These are phyloP conservation scores for Sarcophaga caerulescens DNA, from an alignment of 2,888 invertebrate genomes.

Conservation along the genomic window DNA sequence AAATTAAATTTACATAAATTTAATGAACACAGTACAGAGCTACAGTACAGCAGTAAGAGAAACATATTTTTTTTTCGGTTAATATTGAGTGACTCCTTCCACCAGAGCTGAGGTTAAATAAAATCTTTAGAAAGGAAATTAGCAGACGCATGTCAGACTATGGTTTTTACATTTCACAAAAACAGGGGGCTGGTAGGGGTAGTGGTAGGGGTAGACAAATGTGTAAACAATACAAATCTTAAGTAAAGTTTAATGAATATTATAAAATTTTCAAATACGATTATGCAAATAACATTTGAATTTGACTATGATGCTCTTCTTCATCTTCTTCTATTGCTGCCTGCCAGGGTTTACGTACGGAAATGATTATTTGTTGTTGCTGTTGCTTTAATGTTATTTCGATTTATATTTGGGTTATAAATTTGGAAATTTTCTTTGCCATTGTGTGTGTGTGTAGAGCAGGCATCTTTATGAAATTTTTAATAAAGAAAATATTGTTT, in stretches of 20 bases:
- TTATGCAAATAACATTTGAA: conserved; percentile 60
- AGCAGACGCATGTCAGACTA: conserved; percentile 22
- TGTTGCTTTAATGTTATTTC: background rate
- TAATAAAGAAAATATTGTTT: background rate
- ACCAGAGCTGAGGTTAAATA: conserved; percentile 58
- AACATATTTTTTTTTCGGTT: conserved; percentile 46
- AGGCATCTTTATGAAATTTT: background rate
- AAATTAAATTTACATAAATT: conserved; percentile 67
- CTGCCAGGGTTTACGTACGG: no score
- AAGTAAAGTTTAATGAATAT: conserved; percentile 68
- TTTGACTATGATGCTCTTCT: background rate
- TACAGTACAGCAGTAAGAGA: background rate
- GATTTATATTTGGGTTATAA: background rate
- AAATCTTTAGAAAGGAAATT: conserved; percentile 66
- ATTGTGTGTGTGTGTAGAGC: background rate
- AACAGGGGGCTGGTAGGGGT: background rate
- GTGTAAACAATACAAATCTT: conserved; percentile 61
- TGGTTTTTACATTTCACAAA: background rate
- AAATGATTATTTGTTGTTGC: no score
- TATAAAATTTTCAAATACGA: conserved; percentile 67
- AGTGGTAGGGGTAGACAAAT: background rate
- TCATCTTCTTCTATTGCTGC: background rate
- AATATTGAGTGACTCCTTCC: conserved; percentile 6
- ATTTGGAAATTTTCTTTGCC: background rate
- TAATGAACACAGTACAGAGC: background rate